Evolutionary conservation across 2,797 vertebrate genomes (phyloP).

Genomic region (Dryobates pubescens): DNA sequence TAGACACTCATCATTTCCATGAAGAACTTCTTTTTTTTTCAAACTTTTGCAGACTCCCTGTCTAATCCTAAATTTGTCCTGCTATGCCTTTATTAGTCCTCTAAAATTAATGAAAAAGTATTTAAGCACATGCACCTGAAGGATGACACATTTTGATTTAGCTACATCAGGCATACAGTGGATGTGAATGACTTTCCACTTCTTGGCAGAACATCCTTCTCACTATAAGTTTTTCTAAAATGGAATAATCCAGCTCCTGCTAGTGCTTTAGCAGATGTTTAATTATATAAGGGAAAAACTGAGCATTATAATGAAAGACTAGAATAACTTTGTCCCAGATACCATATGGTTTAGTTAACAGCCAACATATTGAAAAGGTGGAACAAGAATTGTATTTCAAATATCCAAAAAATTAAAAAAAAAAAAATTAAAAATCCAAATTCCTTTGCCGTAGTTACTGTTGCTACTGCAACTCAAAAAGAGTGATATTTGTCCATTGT

Average conservation of each 20-base stretch:
- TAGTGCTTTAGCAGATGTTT: slow-evolving; percentile 44
- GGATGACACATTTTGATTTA: not conserved
- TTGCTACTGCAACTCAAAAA: not conserved
- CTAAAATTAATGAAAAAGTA: not conserved
- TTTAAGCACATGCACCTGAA: not conserved
- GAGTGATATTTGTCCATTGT: not conserved
- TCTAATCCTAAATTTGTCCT: not conserved
- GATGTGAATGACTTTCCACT: not conserved
- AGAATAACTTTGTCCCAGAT: not conserved
- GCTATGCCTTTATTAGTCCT: not conserved
- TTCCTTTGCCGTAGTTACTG: not conserved
- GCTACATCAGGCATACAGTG: not conserved
- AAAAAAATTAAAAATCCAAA: not conserved
- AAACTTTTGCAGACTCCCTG: not conserved
- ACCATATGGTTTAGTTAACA: not conserved
- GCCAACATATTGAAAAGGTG: not conserved
- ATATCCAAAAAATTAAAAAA: not conserved
- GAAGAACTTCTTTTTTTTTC: not conserved
- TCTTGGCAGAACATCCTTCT: not conserved
- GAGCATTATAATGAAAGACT: not conserved
- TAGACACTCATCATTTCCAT: not conserved
- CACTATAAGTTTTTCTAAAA: not conserved
- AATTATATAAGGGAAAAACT: slow-evolving; percentile 14
- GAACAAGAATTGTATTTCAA: not conserved
- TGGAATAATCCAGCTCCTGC: not conserved